Base-by-base conservation (phyloP, 2,113 vertebrate genomes). In the Triplophysa rosa region DNA sequence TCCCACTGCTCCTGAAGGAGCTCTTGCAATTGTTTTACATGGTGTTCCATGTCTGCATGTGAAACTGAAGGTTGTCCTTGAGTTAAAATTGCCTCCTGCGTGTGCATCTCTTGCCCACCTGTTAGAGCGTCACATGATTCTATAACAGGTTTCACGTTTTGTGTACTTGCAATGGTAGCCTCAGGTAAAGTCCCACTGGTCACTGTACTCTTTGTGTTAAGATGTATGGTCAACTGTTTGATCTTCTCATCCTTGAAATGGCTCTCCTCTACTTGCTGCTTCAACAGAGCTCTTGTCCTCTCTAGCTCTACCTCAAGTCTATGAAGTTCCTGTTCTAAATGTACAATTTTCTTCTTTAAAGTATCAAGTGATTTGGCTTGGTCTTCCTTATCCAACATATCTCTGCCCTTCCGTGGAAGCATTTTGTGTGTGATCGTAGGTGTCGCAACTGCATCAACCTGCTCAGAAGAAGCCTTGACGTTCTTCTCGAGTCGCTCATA, bases 1-100 rank as follows among this genome's bases (percentile, higher is more conserved):
- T 89, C 92, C 97, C 96, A 98, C 88, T 99, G 98, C 86, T 98
- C 93, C 79, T 97, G 92, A 75, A 99, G 87, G 12, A 99, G 95
- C 70, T 90, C 91, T 86, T 95, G 94, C 84, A 99, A 95, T 89
- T 92, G 95, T 70, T 90, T 92, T 1, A 99, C 93, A 0, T 97
- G 96, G 12, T 93, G 93, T n/a, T 94, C 90, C 0, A 92, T 83
- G 13, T 90, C 89, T 26, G 90, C 92, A 19, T 94, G 71, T 52
- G 42, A 66, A 23, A 72, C 70, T 24, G 49, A 24, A 72, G 78
- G 14, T 72, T 19, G 1, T 62, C 62, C 29, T 67, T 81, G 24
- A 26, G 23, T 40, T 16, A 40, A 49, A 63, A 47, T 77, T 65
- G 16, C 19, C 12, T 73, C 45, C 23, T 47, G 61, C 17, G 8